Base-by-base conservation (phyloP, 2,113 vertebrate genomes). In the Periophthalmus modestus region DNA sequence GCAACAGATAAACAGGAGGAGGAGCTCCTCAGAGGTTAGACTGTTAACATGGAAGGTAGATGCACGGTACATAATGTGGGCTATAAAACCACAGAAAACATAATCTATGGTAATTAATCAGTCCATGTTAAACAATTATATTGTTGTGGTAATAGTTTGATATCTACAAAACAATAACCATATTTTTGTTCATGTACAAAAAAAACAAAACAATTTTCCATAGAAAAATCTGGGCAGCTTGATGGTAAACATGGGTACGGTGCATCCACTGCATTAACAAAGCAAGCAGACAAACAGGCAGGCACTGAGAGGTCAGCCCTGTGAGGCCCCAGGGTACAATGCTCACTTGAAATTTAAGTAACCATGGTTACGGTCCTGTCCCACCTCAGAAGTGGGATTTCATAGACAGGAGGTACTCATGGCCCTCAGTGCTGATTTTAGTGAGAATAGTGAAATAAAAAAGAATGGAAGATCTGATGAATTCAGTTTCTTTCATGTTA, bases 261-360 rank as follows among this genome's bases (percentile, higher is more conserved):
- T 87, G 82, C 75, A 84, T 91, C 82, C 89, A 84, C 77, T 7
- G 23, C 55, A 88, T 92, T 91, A 92, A 89, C 82, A 47, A 4
- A 76, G 85, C 73, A 84, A 62, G 82, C 81, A 88, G 82, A 91
- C 18, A 16, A 72, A 81, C 84, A 87, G 75, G 78, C 81, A 95
- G 95, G 95, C 95, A 95, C 95, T 94, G 94, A 94, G 96, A 95
- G 96, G 96, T 96, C 95, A 98, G 95, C 96, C 95, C 94, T 95
- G 92, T 93, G 91, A 95, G 95, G 95, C 95, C 95, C 92, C 90
- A 75, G 83, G 69, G 67, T 61, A 71, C 55, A 66, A 70, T 28
- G 55, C 58, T 58, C 16, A 46, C 62, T 63, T 61, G 66, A 74
- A 66, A 71, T 75, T 76, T 71, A 78, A 83, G 77, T 72, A 87